Conservation (phyloP, 1,140 invertebrate genomes). For the Zaprionus camerounensis region DNA sequence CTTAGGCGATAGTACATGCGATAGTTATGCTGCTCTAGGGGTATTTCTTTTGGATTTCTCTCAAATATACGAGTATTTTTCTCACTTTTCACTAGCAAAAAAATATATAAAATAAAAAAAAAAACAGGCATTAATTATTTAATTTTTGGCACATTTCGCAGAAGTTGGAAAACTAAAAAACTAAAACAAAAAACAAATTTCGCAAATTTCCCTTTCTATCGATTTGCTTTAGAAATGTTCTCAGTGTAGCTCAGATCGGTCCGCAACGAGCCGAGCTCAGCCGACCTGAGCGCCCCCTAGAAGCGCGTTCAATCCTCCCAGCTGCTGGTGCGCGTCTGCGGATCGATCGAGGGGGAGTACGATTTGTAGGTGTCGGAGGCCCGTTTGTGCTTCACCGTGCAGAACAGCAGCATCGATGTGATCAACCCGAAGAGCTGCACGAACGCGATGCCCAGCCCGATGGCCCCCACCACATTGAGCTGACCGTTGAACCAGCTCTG, state of each 20-base stretch:
- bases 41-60: conserved; percentile 13
- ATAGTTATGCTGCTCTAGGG: conserved; percentile 1
- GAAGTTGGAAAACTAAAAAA: conserved; percentile 34
- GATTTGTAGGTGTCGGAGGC: conserved; percentile 89
- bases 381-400: conserved; percentile 89
- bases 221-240: conserved; percentile 42
- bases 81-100: conserved; percentile 25
- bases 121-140: conserved; percentile 35
- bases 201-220: conserved; percentile 2
- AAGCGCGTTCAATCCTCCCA: conserved; percentile 83
- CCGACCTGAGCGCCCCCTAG: conserved; percentile 13
- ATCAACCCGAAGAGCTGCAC: conserved; percentile 90
- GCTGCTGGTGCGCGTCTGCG: conserved; percentile 84
- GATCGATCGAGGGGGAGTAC: conserved; percentile 87
- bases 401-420: conserved; percentile 91
- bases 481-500: conserved; percentile 89
- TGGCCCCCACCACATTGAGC: conserved; percentile 89
- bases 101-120: conserved; percentile 42
- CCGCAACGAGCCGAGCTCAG: background rate
- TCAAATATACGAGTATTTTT: conserved; percentile 52
- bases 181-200: conserved; percentile 25
- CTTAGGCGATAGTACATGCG: conserved; percentile 14
- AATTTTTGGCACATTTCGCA: conserved; percentile 81
- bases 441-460: conserved; percentile 90
- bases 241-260: background rate